These are phyloP conservation scores for Champsocephalus esox DNA, from an alignment of 2,797 vertebrate genomes.

Conservation along the genomic window DNA sequence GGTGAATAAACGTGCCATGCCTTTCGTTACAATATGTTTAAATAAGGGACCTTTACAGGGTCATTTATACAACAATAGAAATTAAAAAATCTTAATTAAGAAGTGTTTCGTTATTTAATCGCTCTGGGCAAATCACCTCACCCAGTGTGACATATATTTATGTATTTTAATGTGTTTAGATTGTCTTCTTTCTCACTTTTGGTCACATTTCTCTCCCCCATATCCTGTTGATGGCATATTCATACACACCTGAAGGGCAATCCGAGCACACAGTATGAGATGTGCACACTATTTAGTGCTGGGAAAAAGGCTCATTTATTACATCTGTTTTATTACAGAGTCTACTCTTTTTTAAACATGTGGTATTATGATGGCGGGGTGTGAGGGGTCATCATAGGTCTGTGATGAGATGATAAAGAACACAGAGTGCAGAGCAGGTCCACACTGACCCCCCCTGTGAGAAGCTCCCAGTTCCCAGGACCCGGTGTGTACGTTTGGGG, in stretches of 20 bases:
- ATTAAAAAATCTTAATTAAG: too few species aligned
- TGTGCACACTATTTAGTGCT: conserved; percentile 23
- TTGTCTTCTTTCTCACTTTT: conserved; percentile 14
- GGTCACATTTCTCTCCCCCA: conserved; percentile 1
- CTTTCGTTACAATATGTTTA: too few species aligned
- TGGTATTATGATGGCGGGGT: conserved; percentile 37
- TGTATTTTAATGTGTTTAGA: background rate
- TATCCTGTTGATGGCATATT: conserved; percentile 21
- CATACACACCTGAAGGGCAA: conserved; percentile 3
- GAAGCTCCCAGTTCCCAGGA: conserved; percentile 85
- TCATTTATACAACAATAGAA: too few species aligned
- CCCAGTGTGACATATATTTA: conserved; percentile 1
- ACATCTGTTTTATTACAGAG: conserved; percentile 56
- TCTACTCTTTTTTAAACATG: conserved; percentile 28
- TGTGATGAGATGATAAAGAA: conserved; percentile 63
- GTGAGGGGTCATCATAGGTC: conserved; percentile 30
- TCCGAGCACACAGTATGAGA: conserved; percentile 11
- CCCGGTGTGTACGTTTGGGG: conserved; percentile 81
- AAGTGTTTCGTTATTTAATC: background rate
- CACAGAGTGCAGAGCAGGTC: conserved; percentile 49
- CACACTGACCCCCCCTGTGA: conserved; percentile 70
- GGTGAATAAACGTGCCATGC: too few species aligned
- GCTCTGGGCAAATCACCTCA: background rate
- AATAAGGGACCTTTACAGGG: background rate
- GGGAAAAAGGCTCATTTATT: conserved; percentile 53